These are phyloP conservation scores for Orthosia gracilis DNA, from an alignment of 2,888 invertebrate genomes.

Conservation along the genomic window DNA sequence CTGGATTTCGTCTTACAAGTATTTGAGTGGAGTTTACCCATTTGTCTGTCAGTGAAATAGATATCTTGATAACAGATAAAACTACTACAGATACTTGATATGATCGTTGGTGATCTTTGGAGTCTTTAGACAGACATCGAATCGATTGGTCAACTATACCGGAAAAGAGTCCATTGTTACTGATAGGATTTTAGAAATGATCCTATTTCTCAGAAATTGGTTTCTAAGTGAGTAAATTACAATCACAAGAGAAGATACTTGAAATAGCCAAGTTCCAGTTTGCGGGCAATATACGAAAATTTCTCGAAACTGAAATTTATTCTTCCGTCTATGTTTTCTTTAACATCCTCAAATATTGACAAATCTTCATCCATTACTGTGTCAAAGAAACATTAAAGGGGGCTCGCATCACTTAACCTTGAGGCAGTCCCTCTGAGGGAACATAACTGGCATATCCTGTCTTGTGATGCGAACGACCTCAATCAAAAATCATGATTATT, in stretches of 20 bases:
- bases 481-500: slow-evolving; percentile 26
- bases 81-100: no score
- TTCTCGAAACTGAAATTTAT: not conserved
- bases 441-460: slow-evolving; percentile 29
- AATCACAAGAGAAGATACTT: not conserved
- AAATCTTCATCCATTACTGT: slow-evolving; percentile 5
- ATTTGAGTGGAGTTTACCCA: not conserved
- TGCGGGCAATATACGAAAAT: no score
- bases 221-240: not conserved
- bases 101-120: no score
- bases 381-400: slow-evolving; percentile 25
- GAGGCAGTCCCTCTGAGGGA: not conserved
- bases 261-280: no score
- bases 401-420: slow-evolving; percentile 6
- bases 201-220: no score
- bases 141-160: no score
- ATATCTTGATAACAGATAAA: not conserved
- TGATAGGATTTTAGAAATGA: no score
- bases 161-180: no score
- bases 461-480: not conserved
- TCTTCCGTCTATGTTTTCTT: not conserved
- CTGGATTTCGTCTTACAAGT: not conserved
- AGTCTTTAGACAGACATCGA: no score
- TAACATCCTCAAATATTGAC: not conserved
- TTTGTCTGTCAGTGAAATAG: not conserved